Base-by-base conservation (phyloP, 2,113 vertebrate genomes). In the Melanerpes aurifrons region DNA sequence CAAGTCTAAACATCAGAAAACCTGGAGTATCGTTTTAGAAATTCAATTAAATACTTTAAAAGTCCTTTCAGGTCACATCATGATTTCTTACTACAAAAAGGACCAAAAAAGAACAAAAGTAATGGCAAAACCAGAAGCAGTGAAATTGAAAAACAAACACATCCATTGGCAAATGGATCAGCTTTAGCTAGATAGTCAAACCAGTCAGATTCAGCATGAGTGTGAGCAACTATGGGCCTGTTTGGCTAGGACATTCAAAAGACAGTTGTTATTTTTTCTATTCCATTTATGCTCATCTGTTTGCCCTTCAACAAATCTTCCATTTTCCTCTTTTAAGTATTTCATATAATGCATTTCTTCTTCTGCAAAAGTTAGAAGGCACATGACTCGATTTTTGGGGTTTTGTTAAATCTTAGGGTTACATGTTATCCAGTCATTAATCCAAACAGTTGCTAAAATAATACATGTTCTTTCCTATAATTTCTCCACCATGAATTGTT, bases 401-500 rank as follows among this genome's bases (percentile, higher is more conserved):
- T 9, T 71, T 81, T 81, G 89, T 87, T 87, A 48, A 77, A 82
- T 92, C 31, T 29, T 43, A 28, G 25, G 5, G 8, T 63, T 19
- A 37, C 63, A 74, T 5, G 10, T 31, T 77, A 91, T 26, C 24
- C 24, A 82, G 43, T 25, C 20, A 32, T 24, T 25, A 85, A 61
- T 76, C 87, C 28, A 61, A 85, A 63, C 2, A 89, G 7, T 59
- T 72, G 9, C 84, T 93, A 86, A 40, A 40, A 40, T 66, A 37
- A 74, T 66, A 26, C 12, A 66, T 50, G 12, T 50, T 83, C 43
- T 67, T 57, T 64, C 76, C 61, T 89, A 20, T 25, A 57, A 77
- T 93, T 95, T 91, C 85, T 92, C 64, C 71, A 22, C 56, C 76
- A 32, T 69, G 54, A 35, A 72, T 73, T 78, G 12, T 74, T 92